Base-by-base conservation (phyloP, 2,113 vertebrate species). In the pig (Sus scrofa) region DNA sequence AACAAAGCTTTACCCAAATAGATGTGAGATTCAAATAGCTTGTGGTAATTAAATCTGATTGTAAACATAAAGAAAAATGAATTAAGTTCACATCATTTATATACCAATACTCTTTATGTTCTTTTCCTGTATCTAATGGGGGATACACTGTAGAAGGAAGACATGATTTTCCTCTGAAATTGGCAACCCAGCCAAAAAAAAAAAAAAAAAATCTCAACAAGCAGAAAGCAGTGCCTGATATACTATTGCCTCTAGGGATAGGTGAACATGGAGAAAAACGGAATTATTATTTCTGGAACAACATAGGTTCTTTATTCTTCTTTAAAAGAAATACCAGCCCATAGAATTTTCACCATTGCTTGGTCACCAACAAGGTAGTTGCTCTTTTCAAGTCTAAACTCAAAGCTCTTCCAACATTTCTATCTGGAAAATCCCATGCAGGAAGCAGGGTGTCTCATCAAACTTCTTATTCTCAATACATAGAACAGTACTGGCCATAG, bases 1-100 rank as follows among this genome's bases (percentile, higher is more conserved):
- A 95, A 39, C 32, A 34, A 65, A 58, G 73, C 52, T 73, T 95
- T 67, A 60, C 52, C 85, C 62, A 95, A 62, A 83, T 81, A 92
- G n/a, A 86, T 22, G 39, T 39, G 70, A 44, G 16, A 14, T 68
- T 92, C 7, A 82, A 91, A 77, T 82, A 89, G 78, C 63, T 91
- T 44, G 62, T 92, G 39, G 16, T 89, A 54, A 95, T 83, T 77
- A 92, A 73, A 79, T 39, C 44, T 15, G 50, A 93, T 86, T 62
- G 89, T 77, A 20, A 82, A 94, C 32, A 81, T 54, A 73, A 70
- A 86, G 19, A 68, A 71, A 71, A 62, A 58, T n/a, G 26, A 44
- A 58, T 56, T 56, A 86, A 54, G 63, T 84, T 87, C 13, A 44
- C 1, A 5, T 85, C 20, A 58, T 63, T 70, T 81, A 58, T n/a